phyloP scores from a whole-genome alignment of 1,140 invertebrate species.

The Macrotrachela quadricornifera region DNA sequence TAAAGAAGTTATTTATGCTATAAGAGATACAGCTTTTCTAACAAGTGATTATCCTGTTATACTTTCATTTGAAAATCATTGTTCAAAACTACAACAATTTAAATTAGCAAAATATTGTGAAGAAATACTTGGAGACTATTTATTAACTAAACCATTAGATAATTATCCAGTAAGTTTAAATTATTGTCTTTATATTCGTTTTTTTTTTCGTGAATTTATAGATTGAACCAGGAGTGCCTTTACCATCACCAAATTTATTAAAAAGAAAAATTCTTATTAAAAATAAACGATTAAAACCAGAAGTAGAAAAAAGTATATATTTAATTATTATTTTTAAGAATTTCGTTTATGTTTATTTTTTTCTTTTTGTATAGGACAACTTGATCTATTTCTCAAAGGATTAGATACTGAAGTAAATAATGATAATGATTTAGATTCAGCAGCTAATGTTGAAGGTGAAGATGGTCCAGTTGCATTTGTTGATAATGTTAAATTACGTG shows the following conservation, averaged over 20 bases:
- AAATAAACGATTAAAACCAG: conserved; percentile 85
- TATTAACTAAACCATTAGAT: conserved; percentile 23
- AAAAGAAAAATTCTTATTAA: conserved; percentile 94
- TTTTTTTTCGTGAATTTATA: too few relatives aligned
- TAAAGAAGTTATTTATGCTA: conserved; percentile 78
- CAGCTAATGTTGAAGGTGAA: conserved; percentile 14
- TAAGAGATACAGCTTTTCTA: conserved; percentile 89
- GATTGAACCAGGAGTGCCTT: conserved; percentile 53
- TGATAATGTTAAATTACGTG: too few relatives aligned
- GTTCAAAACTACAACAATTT: conserved; percentile 47
- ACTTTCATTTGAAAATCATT: conserved; percentile 94
- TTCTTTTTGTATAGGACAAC: conserved; percentile 18
- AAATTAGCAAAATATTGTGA: conserved; percentile 89
- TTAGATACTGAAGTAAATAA: conserved; percentile 16
- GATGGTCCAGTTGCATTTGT: conserved; percentile 1
- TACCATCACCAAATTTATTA: conserved; percentile 67
- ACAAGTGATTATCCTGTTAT: conserved; percentile 90
- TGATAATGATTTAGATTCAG: conserved; percentile 14
- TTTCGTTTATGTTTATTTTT: background rate
- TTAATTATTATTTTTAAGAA: background rate
- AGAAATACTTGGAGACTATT: conserved; percentile 75
- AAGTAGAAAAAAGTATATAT: conserved; percentile 62
- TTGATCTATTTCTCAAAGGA: conserved; percentile 13
- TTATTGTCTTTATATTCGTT: too few relatives aligned
- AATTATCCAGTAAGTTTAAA: conserved; percentile 29